Conservation (phyloP, 1,140 invertebrate genomes). For the Formica exsecta region DNA sequence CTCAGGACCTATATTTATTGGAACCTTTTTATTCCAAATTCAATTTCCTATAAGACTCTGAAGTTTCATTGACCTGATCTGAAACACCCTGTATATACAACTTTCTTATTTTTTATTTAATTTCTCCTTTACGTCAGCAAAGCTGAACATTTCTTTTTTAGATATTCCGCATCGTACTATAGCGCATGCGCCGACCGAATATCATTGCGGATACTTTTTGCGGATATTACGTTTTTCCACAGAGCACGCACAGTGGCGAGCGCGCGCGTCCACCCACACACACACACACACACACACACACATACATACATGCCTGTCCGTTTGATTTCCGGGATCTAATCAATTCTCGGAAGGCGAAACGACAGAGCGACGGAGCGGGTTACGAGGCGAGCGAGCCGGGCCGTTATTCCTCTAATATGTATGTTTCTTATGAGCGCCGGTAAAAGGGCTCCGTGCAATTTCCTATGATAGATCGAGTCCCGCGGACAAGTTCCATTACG, state of each 20-base stretch:
- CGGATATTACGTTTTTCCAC: conserved; percentile 4
- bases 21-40: no score
- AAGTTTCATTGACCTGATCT: no score
- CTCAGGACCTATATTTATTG: no score
- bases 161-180: background rate
- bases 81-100: no score
- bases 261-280: background rate
- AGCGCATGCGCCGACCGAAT: conserved; percentile 32
- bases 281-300: background rate
- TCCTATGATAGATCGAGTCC: conserved; percentile 85
- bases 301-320: conserved; percentile 58
- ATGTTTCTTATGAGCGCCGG: conserved; percentile 81
- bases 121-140: background rate
- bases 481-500: conserved; percentile 85
- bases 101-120: background rate
- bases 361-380: conserved; percentile 68
- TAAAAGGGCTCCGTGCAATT: conserved; percentile 84
- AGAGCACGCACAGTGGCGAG: background rate
- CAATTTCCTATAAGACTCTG: no score
- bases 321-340: conserved; percentile 82
- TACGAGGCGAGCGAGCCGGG: conserved; percentile 64
- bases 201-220: conserved; percentile 30
- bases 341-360: conserved; percentile 82
- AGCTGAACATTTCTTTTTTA: background rate
- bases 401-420: conserved; percentile 83